phyloP scores from a whole-genome alignment of 1,140 invertebrate species.

The Dufourea novaeangliae region DNA sequence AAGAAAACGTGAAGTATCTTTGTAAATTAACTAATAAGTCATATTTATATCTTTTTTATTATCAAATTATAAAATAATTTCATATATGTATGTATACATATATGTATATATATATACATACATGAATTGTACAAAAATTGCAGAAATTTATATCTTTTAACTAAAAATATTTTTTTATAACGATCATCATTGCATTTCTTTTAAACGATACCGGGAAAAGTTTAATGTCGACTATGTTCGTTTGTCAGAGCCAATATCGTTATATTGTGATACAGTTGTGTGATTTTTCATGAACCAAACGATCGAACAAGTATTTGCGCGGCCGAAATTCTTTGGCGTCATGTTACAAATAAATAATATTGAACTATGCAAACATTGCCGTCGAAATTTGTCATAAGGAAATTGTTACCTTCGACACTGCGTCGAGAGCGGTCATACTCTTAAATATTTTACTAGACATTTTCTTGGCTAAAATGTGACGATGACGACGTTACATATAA shows the following conservation, averaged over 20 bases:
- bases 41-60: neutral
- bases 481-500: constrained; percentile 1
- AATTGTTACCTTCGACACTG: constrained; percentile 7
- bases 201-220: neutral
- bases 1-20: neutral
- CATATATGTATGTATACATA: neutral
- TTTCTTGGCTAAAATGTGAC: constrained; percentile 22
- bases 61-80: neutral
- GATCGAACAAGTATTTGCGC: neutral
- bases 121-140: constrained; percentile 44
- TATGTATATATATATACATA: constrained; percentile 5
- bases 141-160: constrained; percentile 22
- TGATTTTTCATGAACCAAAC: constrained; percentile 30
- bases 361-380: constrained; percentile 12
- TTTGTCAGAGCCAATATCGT: neutral
- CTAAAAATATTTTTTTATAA: constrained; percentile 23
- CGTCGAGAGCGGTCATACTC: constrained; percentile 1
- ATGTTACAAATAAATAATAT: constrained; percentile 9
- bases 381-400: constrained; percentile 49
- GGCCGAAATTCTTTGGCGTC: neutral
- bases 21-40: neutral
- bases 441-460: constrained; percentile 42
- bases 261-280: constrained; percentile 17
- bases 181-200: neutral
- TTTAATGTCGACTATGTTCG: neutral